Percentiles rank a stretch among this genome's conserved stretches.
These are phyloP conservation scores for Onychorhynchus coronatus DNA, from an alignment of 2,113 vertebrate species.

Conservation along the genomic window DNA sequence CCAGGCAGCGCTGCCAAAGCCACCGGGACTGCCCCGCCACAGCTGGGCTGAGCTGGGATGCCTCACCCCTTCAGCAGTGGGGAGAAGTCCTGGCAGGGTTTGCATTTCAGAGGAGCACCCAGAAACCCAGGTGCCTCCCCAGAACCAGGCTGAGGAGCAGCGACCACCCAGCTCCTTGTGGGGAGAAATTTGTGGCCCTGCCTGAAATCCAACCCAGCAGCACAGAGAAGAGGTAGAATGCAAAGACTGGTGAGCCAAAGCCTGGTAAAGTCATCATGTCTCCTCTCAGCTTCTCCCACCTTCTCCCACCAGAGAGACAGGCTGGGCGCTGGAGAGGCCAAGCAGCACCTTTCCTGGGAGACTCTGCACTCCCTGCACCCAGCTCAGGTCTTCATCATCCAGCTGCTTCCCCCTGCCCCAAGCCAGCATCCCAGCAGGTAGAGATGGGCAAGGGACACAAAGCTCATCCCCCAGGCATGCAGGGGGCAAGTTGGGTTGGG, in stretches of 20 bases:
- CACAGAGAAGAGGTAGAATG: neutral
- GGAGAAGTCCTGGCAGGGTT: neutral
- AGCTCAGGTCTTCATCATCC: neutral
- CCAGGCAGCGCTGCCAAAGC: neutral
- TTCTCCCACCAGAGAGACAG: neutral
- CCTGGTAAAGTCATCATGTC: neutral
- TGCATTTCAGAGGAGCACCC: neutral
- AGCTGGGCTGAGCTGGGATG: neutral
- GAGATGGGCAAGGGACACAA: neutral
- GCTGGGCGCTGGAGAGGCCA: neutral
- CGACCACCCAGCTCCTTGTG: rapidly evolving
- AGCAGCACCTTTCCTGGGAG: neutral
- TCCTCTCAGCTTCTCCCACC: neutral
- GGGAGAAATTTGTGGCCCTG: neutral
- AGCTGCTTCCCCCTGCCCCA: neutral
- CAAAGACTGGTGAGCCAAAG: neutral
- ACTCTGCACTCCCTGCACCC: neutral
- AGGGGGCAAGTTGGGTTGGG: neutral
- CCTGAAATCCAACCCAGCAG: neutral
- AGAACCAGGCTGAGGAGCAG: neutral
- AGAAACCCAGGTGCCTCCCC: neutral
- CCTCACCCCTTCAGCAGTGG: neutral
- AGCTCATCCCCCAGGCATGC: neutral
- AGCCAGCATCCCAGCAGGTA: neutral
- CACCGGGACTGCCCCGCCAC: rapidly evolving